A percentile compares a stretch with the other conserved stretches of the same genome.
These are phyloP conservation scores for Chaenocephalus aceratus DNA, from an alignment of 2,113 vertebrate genomes.

Conservation along the genomic window DNA sequence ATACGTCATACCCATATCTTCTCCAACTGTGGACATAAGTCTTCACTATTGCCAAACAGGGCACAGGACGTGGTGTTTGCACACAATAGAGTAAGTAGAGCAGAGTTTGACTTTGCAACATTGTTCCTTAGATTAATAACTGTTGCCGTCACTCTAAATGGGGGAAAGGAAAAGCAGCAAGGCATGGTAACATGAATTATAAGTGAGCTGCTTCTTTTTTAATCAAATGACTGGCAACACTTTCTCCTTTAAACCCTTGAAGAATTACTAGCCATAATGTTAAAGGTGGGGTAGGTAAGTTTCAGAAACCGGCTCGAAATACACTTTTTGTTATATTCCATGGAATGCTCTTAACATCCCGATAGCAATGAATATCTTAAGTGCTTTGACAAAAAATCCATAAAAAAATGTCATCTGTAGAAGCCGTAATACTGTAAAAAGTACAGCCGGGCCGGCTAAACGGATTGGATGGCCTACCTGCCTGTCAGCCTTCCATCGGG, in stretches of 20 bases:
- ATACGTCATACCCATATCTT: slow-evolving; percentile 26
- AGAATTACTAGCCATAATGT: background rate
- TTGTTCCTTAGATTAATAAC: background rate
- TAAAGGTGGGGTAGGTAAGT: too few relatives aligned
- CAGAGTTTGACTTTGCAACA: slow-evolving; percentile 42
- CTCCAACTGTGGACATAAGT: slow-evolving; percentile 33
- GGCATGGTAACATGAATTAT: background rate
- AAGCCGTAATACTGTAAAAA: too few relatives aligned
- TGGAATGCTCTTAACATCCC: too few relatives aligned
- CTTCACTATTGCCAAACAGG: slow-evolving; percentile 27
- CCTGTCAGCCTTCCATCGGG: too few relatives aligned
- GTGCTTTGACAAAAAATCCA: too few relatives aligned
- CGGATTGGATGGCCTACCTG: too few relatives aligned
- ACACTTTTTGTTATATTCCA: too few relatives aligned
- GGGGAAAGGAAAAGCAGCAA: background rate
- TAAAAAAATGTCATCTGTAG: too few relatives aligned
- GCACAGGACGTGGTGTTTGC: slow-evolving; percentile 34
- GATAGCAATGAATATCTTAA: too few relatives aligned
- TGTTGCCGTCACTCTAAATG: background rate
- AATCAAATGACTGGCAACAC: background rate
- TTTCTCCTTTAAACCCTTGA: background rate
- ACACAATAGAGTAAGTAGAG: slow-evolving; percentile 27
- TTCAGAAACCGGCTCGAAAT: too few relatives aligned
- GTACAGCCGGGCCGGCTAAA: too few relatives aligned
- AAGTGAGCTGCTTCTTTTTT: background rate